These are phyloP conservation scores for zebrafish (Danio rerio) DNA, from an alignment of 2,113 vertebrate genomes.

Conservation along the genomic window GRCz12tu NC_133195.1:31491001-31491500, in stretches of 20 bases:
- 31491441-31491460: background rate
- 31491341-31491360: slow-evolving; percentile 19
- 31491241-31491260: background rate
- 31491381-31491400: slow-evolving; percentile 39
- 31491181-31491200: background rate
- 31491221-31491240: background rate
- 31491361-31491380: slow-evolving; percentile 28
- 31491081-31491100: no score
- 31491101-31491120: no score
- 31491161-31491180: background rate
- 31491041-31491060: no score
- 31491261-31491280: background rate
- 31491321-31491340: slow-evolving; percentile 5
- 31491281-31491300: background rate
- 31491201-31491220: background rate
- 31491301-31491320: slow-evolving; percentile 15
- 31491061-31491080: no score
- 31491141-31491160: no score
- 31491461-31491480: background rate
- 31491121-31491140: no score
- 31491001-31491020: no score
- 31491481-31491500: background rate
- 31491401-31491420: slow-evolving; percentile 1
- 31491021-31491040: no score
- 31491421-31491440: slow-evolving; percentile 4